Evolutionary conservation across 2,797 vertebrate genomes (phyloP).

Genomic region (Dendrocincla tyrannina): DNA sequence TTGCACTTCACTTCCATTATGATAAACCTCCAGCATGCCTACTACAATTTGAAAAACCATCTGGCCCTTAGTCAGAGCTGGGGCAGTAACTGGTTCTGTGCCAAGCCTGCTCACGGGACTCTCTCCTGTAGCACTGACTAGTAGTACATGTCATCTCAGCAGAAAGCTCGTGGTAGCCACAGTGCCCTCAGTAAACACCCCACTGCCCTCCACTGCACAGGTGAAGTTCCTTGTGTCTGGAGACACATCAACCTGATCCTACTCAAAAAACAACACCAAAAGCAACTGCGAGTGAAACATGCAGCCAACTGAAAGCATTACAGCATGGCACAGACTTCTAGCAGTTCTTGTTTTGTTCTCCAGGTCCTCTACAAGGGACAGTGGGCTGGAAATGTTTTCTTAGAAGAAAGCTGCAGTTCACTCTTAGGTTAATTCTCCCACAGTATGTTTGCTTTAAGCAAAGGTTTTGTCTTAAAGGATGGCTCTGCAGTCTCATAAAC

Average conservation of each 20-base stretch:
- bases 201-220: not conserved
- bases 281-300: not conserved
- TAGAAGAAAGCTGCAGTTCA: not conserved
- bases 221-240: not conserved
- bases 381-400: not conserved
- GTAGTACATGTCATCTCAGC: not conserved
- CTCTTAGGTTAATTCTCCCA: not conserved
- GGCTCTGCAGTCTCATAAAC: not conserved
- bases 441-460: not conserved
- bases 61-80: not conserved
- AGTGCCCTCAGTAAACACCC: not conserved
- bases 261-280: not conserved
- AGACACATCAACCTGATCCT: not conserved
- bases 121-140: not conserved
- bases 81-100: not conserved
- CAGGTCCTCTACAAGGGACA: not conserved
- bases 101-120: not conserved
- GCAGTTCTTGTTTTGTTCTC: not conserved
- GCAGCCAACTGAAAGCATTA: not conserved
- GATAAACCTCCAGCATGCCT: not conserved
- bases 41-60: not conserved
- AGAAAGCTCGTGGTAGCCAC: not conserved
- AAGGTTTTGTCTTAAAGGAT: not conserved
- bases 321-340: not conserved
- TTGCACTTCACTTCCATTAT: not conserved